Evolutionary conservation across 2,888 invertebrate species (phyloP).

Genomic region (Troides oblongomaculatus): DNA sequence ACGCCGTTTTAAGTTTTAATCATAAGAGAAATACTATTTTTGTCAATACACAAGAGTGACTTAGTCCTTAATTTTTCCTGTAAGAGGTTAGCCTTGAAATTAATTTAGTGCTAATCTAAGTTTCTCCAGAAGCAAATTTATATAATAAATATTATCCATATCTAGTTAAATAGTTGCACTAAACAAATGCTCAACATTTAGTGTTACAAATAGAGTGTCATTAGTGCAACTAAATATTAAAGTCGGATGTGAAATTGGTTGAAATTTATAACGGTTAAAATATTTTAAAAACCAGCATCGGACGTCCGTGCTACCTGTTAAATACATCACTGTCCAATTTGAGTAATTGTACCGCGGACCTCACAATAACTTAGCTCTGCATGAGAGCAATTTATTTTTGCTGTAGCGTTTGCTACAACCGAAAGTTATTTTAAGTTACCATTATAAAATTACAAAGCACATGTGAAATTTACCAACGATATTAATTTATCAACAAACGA

Average conservation of each 20-base stretch:
- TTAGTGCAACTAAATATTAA: slow-evolving; percentile 19
- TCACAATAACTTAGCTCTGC: slow-evolving; percentile 23
- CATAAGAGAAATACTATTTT: no score
- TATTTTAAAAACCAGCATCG: slow-evolving; percentile 24
- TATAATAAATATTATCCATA: no score
- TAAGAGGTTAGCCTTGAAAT: no score
- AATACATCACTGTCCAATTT: slow-evolving; percentile 30
- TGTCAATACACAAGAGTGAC: no score
- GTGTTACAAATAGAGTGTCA: slow-evolving; percentile 8
- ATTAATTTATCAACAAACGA: no score
- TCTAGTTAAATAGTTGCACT: no score
- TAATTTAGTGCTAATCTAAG: no score
- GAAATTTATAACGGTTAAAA: slow-evolving; percentile 21
- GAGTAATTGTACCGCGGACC: slow-evolving; percentile 24
- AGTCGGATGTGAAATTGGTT: slow-evolving; percentile 12
- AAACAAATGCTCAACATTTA: slow-evolving; percentile 10
- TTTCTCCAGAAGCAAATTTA: no score
- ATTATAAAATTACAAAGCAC: no score
- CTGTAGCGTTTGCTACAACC: slow-evolving; percentile 1
- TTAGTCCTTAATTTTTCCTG: no score
- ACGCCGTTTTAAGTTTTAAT: no score
- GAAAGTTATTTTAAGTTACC: not conserved
- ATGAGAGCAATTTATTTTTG: slow-evolving; percentile 23
- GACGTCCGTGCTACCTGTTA: slow-evolving; percentile 23
- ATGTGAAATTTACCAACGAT: no score